phyloP scores from a whole-genome alignment of 2,888 invertebrate species.

The Listrodromus nycthemerus region DNA sequence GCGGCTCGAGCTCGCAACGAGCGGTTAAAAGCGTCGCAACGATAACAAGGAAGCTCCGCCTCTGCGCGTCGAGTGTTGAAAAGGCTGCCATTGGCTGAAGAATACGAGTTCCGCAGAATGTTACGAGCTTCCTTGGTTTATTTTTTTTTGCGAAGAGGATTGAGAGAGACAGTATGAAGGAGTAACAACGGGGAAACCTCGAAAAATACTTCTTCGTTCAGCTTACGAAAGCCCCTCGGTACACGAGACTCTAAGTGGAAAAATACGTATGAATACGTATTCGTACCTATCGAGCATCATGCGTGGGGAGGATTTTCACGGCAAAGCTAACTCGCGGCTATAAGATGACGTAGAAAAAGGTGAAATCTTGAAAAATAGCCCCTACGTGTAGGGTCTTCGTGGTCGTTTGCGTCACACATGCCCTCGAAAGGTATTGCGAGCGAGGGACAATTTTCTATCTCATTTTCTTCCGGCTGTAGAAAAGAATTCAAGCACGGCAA shows the following conservation, averaged over 20 bases:
- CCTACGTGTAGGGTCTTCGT: background rate
- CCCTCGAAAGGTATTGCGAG: background rate
- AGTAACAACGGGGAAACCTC: constrained; percentile 15
- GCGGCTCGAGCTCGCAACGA: background rate
- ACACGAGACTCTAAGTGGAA: constrained; percentile 51
- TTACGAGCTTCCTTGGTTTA: background rate
- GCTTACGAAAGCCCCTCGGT: constrained; percentile 32
- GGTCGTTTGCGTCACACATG: background rate
- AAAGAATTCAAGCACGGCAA: background rate
- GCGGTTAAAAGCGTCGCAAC: constrained; percentile 40
- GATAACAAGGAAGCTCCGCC: constrained; percentile 41
- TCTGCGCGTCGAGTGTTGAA: constrained; percentile 22
- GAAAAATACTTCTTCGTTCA: constrained; percentile 20
- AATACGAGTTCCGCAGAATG: background rate
- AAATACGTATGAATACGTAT: constrained; percentile 58
- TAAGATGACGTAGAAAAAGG: background rate
- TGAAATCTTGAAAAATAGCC: constrained; percentile 1
- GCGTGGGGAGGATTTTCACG: constrained; percentile 33
- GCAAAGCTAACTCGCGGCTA: background rate
- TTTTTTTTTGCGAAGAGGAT: background rate
- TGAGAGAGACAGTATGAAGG: background rate
- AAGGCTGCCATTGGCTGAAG: constrained; percentile 25
- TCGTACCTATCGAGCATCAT: constrained; percentile 30
- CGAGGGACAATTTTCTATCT: background rate
- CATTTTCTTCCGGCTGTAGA: background rate